Evolutionary conservation across 2,888 invertebrate genomes (phyloP).

Genomic region (Phyllotreta striolata): DNA sequence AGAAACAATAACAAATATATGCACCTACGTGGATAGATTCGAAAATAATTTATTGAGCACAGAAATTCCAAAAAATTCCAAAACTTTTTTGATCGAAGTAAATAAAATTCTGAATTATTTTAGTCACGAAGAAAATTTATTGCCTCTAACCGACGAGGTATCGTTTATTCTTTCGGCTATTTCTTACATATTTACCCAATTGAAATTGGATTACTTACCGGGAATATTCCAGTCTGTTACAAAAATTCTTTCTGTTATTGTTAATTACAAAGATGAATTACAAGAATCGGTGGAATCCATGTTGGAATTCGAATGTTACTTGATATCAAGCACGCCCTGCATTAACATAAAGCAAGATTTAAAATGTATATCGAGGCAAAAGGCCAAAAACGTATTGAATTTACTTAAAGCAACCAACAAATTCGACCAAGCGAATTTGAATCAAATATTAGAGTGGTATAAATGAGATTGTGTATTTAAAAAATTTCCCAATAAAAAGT

Average conservation of each 20-base stretch:
- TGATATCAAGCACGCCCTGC: constrained; percentile 44
- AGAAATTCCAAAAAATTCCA: constrained; percentile 38
- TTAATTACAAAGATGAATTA: constrained; percentile 42
- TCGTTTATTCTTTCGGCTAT: constrained; percentile 50
- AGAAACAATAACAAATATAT: constrained; percentile 51
- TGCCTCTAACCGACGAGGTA: constrained; percentile 49
- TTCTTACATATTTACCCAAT: constrained; percentile 46
- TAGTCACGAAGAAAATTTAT: constrained; percentile 47
- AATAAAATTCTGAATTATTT: constrained; percentile 47
- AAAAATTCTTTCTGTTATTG: constrained; percentile 45
- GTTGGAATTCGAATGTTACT: constrained; percentile 50
- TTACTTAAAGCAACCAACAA: constrained; percentile 41
- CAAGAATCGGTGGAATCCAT: constrained; percentile 43
- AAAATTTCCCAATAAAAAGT: no score
- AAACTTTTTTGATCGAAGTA: constrained; percentile 43
- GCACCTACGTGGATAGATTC: constrained; percentile 44
- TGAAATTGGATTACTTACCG: constrained; percentile 44
- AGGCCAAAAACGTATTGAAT: constrained; percentile 41
- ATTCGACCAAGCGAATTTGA: no score
- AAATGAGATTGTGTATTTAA: constrained; percentile 21
- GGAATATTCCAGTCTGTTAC: constrained; percentile 45
- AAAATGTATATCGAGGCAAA: constrained; percentile 37
- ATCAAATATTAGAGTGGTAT: constrained; percentile 21
- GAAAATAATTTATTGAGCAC: constrained; percentile 35
- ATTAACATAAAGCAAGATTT: constrained; percentile 44